These are phyloP conservation scores for Drosophila lutescens DNA, from an alignment of 2,888 invertebrate genomes.

Conservation along the genomic window DNA sequence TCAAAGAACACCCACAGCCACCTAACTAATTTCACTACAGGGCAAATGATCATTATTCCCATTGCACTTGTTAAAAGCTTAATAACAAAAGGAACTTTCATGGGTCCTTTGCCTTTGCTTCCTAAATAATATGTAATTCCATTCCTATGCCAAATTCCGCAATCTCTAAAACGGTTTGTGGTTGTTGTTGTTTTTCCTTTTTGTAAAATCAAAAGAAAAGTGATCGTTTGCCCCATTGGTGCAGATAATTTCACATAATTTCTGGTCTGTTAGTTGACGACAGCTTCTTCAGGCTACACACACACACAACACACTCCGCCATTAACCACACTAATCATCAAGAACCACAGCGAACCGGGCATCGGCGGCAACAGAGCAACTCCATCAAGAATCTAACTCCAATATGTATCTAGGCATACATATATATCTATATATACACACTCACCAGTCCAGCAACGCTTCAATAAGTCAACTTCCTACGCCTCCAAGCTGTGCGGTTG, in stretches of 20 bases:
- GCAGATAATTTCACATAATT: conserved; percentile 1
- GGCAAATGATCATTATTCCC: neutral
- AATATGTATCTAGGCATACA: conserved; percentile 12
- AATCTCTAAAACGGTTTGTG: too few relatives aligned
- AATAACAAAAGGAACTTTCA: neutral
- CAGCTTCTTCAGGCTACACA: conserved; percentile 7
- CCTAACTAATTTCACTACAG: neutral
- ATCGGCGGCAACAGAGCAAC: conserved; percentile 37
- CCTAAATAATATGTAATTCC: too few relatives aligned
- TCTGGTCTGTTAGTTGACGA: conserved; percentile 1
- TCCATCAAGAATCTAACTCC: conserved; percentile 36
- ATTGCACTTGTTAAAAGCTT: neutral
- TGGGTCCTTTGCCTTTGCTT: too few relatives aligned
- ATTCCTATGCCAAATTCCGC: too few relatives aligned
- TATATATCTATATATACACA: conserved; percentile 11
- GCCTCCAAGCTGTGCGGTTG: conserved; percentile 27
- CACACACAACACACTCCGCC: conserved; percentile 8
- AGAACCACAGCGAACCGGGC: conserved; percentile 30
- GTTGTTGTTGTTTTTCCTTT: neutral
- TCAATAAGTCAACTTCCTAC: conserved; percentile 39
- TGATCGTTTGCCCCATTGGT: neutral
- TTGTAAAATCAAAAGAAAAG: neutral
- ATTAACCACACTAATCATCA: conserved; percentile 35
- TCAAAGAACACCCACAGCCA: conserved; percentile 3
- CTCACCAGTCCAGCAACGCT: conserved; percentile 32